A percentile compares a stretch with the other conserved stretches of the same genome.
phyloP scores from a whole-genome alignment of 2,888 invertebrate genomes.

The Athalia cordata region DNA sequence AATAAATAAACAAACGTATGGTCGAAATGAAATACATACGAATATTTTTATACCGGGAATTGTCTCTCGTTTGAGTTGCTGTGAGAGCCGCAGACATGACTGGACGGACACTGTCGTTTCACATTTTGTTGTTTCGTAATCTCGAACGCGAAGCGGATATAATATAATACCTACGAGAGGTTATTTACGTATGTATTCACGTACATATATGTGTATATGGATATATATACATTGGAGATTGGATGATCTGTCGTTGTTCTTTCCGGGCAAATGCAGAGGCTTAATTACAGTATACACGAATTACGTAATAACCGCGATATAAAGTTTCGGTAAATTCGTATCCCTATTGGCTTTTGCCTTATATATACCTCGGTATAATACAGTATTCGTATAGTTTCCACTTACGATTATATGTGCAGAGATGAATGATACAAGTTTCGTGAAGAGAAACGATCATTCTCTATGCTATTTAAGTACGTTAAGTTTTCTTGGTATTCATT shows the following conservation, averaged over 20 bases:
- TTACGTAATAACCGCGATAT: neutral
- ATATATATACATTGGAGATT: neutral
- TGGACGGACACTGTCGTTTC: neutral
- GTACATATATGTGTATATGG: no score
- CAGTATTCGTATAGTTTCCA: no score
- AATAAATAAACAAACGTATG: no score
- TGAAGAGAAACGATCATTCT: no score
- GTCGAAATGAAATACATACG: no score
- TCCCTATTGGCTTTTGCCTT: neutral
- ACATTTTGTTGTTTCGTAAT: slow-evolving; percentile 31
- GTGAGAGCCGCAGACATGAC: slow-evolving; percentile 6
- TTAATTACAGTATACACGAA: slow-evolving; percentile 2
- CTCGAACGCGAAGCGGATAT: slow-evolving; percentile 30
- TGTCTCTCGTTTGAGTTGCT: neutral
- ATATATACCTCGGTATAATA: no score
- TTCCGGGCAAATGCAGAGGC: slow-evolving; percentile 15
- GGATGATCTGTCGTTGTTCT: neutral
- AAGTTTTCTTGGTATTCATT: no score
- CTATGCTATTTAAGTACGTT: no score
- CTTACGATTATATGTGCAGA: no score
- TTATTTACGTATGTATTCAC: no score
- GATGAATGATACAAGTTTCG: no score
- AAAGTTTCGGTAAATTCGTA: neutral
- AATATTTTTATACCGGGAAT: neutral
- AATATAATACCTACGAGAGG: neutral